Base-by-base conservation (phyloP, 2,113 vertebrate species). In the Gymnocephalus cernua region DNA sequence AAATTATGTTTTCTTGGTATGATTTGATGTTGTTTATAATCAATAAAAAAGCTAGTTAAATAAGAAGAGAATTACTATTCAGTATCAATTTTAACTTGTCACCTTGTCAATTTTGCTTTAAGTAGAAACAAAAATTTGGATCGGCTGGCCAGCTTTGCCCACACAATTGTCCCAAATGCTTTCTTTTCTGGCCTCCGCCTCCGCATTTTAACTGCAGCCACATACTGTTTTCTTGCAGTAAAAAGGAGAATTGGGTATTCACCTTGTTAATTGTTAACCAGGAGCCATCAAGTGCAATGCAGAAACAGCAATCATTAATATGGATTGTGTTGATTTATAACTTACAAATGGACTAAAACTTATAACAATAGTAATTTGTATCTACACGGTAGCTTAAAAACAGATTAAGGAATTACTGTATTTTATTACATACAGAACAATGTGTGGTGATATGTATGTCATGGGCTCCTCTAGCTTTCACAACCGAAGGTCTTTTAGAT, bases 131-230 rank as follows among this genome's bases (percentile, higher is more conserved):
- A 32, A 32, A 6, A 32, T 32, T 32, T 32, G 5, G 32, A 32
- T 32, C 32, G 32, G 32, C 32, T 29, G 29, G 29, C 4, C 29
- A 29, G 29, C 29, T 29, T 29, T 29, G 0, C 29, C 29, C 29
- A 32, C 32, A 32, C 5, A 32, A 32, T 32, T 32, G 32, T 32
- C 32, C 32, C 32, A 32, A 32, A 32, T 32, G 32, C 6, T 32
- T 6, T 32, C 32, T 32, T 5, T 32, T 32, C 5, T 32, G n/a
- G n/a, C 19, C 19, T 51, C 50, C 50, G 10, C 56, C 56, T 58
- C 8, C 9, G 2, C 25, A 9, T 68, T 80, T 73, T 25, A 58
- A 44, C 69, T 58, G 21, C 38, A 65, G 59, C 50, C 48, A 69
- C 45, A 29, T 12, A 50, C 16, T 2, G 48, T 50, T 50, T 50